Evolutionary conservation across 2,113 vertebrate genomes (phyloP).

Genomic region (Cyprinodon variegatus): DNA sequence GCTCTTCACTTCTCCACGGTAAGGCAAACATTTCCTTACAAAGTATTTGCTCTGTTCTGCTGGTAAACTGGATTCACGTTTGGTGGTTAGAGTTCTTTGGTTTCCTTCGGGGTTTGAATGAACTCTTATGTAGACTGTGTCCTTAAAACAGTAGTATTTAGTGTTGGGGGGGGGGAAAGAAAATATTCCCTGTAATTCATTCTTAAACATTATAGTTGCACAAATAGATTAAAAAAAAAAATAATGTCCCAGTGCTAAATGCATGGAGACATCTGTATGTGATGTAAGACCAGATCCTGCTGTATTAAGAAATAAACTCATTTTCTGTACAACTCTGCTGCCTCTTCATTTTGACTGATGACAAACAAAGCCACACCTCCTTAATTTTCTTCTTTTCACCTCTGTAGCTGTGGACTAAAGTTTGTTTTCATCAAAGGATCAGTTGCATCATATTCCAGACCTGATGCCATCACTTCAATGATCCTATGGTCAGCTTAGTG

Average conservation of each 20-base stretch:
- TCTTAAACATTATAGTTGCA: constrained; percentile 66
- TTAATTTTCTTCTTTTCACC: too few relatives aligned
- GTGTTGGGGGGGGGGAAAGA: constrained; percentile 3
- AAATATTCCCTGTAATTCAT: constrained; percentile 40
- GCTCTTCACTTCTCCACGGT: constrained; percentile 37
- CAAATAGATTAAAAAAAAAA: constrained; percentile 49
- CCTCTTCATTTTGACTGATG: constrained; percentile 9
- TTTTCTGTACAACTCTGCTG: constrained; percentile 68
- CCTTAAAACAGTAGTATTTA: constrained; percentile 64
- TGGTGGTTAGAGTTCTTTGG: constrained; percentile 46
- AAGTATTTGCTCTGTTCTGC: constrained; percentile 46
- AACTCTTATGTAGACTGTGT: constrained; percentile 68
- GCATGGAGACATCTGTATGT: constrained; percentile 58
- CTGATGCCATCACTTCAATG: too few relatives aligned
- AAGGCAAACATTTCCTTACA: constrained; percentile 12
- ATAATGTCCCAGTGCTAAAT: constrained; percentile 43
- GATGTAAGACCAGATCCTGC: constrained; percentile 59
- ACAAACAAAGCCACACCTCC: background rate
- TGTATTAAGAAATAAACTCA: constrained; percentile 72
- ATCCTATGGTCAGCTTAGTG: too few relatives aligned
- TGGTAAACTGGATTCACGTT: constrained; percentile 52
- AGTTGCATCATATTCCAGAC: too few relatives aligned
- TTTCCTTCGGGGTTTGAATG: constrained; percentile 49
- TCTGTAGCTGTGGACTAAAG: too few relatives aligned
- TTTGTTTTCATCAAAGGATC: too few relatives aligned